Base-by-base conservation (phyloP, 2,888 invertebrate species). In the Drosophila meridiana region DNA sequence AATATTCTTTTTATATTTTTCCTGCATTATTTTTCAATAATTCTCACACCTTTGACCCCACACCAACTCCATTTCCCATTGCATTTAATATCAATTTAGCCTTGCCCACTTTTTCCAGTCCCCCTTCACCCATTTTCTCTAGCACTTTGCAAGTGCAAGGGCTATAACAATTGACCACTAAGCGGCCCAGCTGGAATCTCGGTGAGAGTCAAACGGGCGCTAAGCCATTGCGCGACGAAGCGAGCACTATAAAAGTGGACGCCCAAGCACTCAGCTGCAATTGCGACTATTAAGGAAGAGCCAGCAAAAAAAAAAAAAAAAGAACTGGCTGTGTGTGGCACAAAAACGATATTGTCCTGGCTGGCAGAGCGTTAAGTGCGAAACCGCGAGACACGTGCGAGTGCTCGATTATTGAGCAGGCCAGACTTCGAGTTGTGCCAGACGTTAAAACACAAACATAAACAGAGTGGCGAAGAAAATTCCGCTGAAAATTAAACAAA, bases 381-480 rank as follows among this genome's bases (percentile, higher is more conserved):
- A 52, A 72, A 75, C 67, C 79, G 82, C 85, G 82, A 78, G 76
- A 75, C 85, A 82, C 83, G 80, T 78, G 83, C 79, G 61, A 58
- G 20, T n/a, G 57, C 57, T 43, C 58, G 65, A 57, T 71, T 69
- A 79, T 79, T 62, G 80, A 28, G 40, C 13, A 26, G 13, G 30
- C 11, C n/a, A 2, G 30, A 32, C 45, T 36, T 36, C 40, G 48
- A 69, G 28, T 61, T 80, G 68, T 70, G 60, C n/a, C 50, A 42
- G 59, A 60, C 73, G 82, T 60, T 62, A 48, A 69, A 82, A 67
- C 74, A 73, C 82, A 82, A 73, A 83, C 69, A 83, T 63, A 78
- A 75, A 74, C 73, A 78, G 55, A 58, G n/a, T 30, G 32, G 14
- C 30, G 53, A 20, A 42, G 53, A 78, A 84, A 85, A 87, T 68